A percentile compares a stretch with the other conserved stretches of the same genome.
Evolutionary conservation across 2,797 vertebrate species (phyloP).

Genomic region (Centropyge bicolor): DNA sequence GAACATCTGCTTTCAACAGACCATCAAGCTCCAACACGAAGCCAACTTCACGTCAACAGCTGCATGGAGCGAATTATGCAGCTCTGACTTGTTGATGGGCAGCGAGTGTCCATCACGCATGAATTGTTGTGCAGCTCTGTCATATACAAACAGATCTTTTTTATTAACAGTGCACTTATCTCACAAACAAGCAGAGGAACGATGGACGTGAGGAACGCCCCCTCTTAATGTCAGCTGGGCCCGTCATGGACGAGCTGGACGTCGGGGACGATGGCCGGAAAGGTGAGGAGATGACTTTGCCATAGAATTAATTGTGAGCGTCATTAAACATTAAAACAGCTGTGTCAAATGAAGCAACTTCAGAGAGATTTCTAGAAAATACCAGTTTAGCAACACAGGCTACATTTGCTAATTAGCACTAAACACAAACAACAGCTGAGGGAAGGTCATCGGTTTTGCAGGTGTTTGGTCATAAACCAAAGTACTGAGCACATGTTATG

Average conservation of each 20-base stretch:
- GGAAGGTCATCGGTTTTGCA: neutral
- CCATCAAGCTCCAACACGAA: slow-evolving; percentile 52
- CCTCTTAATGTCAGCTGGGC: slow-evolving; percentile 21
- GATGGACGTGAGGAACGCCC: slow-evolving; percentile 31
- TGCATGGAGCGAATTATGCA: neutral
- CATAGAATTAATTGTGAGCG: neutral
- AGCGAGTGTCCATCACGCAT: neutral
- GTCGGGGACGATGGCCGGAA: slow-evolving; percentile 10
- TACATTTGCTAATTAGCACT: neutral
- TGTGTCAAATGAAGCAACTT: neutral
- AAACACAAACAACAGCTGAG: neutral
- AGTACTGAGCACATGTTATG: no score
- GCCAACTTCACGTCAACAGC: slow-evolving; percentile 22
- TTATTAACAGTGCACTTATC: slow-evolving; percentile 3
- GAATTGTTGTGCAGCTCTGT: neutral
- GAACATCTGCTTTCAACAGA: slow-evolving; percentile 50
- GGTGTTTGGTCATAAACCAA: neutral
- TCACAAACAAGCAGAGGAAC: slow-evolving; percentile 5
- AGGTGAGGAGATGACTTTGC: slow-evolving; percentile 55
- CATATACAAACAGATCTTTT: neutral
- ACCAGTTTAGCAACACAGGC: neutral
- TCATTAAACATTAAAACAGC: neutral
- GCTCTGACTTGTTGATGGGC: neutral
- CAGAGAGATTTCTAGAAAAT: neutral
- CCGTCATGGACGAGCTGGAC: slow-evolving; percentile 54